phyloP scores from a whole-genome alignment of 1,140 invertebrate genomes.

The Drosophila persimilis region DNA sequence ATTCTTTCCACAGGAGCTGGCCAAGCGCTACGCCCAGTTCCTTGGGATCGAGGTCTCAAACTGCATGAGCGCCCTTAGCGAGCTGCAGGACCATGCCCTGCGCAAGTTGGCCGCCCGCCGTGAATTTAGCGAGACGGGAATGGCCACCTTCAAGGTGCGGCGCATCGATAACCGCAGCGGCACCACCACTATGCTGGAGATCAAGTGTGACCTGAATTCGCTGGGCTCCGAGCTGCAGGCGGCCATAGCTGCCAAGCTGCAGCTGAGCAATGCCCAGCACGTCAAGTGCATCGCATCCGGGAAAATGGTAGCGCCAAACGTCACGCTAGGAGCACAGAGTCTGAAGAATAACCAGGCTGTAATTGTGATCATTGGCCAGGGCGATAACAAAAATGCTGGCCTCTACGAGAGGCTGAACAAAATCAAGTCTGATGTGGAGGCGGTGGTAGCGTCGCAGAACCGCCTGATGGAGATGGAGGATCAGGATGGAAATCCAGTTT shows the following conservation, averaged over 20 bases:
- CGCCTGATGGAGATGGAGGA: constrained; percentile 86
- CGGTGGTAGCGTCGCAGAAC: constrained; percentile 63
- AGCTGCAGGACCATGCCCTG: constrained; percentile 87
- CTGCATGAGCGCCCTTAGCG: constrained; percentile 84
- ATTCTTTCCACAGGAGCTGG: constrained; percentile 84
- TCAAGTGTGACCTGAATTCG: constrained; percentile 72
- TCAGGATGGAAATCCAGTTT: constrained; percentile 88
- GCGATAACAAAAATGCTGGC: constrained; percentile 54
- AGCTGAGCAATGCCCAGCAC: constrained; percentile 65
- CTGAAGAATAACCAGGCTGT: constrained; percentile 87
- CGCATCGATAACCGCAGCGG: constrained; percentile 66
- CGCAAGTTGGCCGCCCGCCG: constrained; percentile 87
- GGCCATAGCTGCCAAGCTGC: constrained; percentile 84
- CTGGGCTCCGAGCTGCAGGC: constrained; percentile 85
- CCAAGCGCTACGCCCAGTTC: constrained; percentile 76
- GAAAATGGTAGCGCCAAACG: constrained; percentile 85
- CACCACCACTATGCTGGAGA: constrained; percentile 65
- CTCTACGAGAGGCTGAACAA: constrained; percentile 69
- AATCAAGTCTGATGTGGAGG: constrained; percentile 73
- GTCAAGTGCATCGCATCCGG: constrained; percentile 88
- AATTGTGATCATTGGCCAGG: constrained; percentile 86
- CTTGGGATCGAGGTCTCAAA: constrained; percentile 84
- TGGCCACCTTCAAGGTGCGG: constrained; percentile 77
- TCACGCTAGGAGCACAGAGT: constrained; percentile 85
- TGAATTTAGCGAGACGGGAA: constrained; percentile 86